A percentile compares a stretch with the other conserved stretches of the same genome.
Evolutionary conservation across 2,113 vertebrate genomes (phyloP).

Genomic region (Callithrix jacchus): DNA sequence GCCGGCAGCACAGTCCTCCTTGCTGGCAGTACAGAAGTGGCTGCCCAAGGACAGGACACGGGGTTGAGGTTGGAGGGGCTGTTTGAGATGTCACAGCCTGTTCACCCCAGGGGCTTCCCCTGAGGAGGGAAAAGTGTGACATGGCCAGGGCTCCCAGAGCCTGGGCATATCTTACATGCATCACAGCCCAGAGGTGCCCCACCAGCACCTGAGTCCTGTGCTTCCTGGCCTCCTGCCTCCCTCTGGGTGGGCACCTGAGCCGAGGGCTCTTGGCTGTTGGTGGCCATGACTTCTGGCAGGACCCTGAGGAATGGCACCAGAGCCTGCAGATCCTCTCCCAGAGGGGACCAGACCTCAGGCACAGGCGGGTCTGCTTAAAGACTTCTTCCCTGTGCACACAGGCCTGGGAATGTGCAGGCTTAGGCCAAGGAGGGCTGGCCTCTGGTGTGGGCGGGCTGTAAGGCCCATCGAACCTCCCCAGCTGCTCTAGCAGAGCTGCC

Average conservation of each 20-base stretch:
- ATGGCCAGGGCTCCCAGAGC: background rate
- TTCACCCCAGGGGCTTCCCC: background rate
- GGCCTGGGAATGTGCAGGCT: accelerated
- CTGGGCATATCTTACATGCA: background rate
- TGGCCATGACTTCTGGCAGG: background rate
- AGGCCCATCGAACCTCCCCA: accelerated
- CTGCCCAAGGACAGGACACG: background rate
- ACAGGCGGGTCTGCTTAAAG: background rate
- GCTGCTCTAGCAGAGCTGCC: background rate
- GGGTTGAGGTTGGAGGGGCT: background rate
- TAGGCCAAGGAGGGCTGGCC: background rate
- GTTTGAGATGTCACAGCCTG: background rate
- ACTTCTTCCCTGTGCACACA: background rate
- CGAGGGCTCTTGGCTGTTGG: background rate
- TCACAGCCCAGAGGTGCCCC: background rate
- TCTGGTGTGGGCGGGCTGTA: background rate
- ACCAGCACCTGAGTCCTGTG: background rate
- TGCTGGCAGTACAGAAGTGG: background rate
- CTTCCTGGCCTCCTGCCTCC: background rate
- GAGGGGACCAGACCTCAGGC: background rate
- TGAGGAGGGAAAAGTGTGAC: accelerated
- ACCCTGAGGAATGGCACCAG: background rate
- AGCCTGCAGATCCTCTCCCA: background rate
- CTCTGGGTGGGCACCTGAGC: background rate
- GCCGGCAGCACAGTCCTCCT: background rate